Base-by-base conservation (phyloP, 2,113 vertebrate species). In the Apus apus region DNA sequence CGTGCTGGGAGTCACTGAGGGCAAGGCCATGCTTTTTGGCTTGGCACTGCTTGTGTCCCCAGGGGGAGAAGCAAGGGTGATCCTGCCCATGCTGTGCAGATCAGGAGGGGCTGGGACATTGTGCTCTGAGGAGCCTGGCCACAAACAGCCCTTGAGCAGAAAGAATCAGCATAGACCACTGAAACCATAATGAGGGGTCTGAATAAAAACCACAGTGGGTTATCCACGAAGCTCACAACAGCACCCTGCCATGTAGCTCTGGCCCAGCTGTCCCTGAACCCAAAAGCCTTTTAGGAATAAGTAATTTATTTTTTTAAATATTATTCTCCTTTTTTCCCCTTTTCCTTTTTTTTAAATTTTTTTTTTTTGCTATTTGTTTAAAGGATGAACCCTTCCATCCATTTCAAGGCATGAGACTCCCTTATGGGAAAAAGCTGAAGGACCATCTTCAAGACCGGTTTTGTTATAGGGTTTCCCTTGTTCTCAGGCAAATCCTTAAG, bases 321-420 rank as follows among this genome's bases (percentile, higher is more conserved):
- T 53, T 53, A 13, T 51, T 10, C 6, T 32, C 3, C 7, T 15
- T 6, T 7, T 15, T 12, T 8, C 20, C 5, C 5, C 15, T 1
- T 7, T 1, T 2, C 5, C 7, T 6, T 1, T 1, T 3, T 16
- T 2, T 6, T 9, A 4, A n/a, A 4, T 6, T 3, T 16, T 17
- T 21, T 6, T 18, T 6, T 1, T 2, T 3, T 20, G 1, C 4
- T 9, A 5, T 6, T 5, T 3, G 14, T 21, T 18, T 6, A 12
- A n/a, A 65, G 5, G 51, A 30, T 53, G 9, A 26, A 6, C 9
- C 2, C 11, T 50, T 38, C 36, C 5, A 11, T 64, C 32, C 77
- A 0, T 81, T 50, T 66, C 19, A 78, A 67, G 19, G 6, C 11
- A 34, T 9, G 9, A 57, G 5, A 1, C 3, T 86, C 17, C 27